Evolutionary conservation across 2,888 invertebrate species (phyloP), one percentile per base, ranked within the genome.

Genomic region (Drosophila lacicola): DNA sequence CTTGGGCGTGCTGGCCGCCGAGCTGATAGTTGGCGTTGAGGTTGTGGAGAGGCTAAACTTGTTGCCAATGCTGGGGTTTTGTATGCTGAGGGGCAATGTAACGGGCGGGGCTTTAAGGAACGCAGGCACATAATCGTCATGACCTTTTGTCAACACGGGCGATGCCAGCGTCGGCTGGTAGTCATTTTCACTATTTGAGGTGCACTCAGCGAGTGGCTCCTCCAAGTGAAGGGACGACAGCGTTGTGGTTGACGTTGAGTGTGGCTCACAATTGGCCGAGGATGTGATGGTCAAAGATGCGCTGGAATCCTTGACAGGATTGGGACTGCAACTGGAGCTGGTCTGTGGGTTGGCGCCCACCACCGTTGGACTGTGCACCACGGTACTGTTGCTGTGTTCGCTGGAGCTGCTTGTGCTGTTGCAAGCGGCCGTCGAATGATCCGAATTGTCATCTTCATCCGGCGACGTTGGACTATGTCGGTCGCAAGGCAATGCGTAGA

Each of bases 1-100:
- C 66, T 92, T 92, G 46, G 92, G 92, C 34, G 92, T 92, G 61
- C 88, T 92, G 41, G 92, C 88, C 11, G 92, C 91, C 9, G 92
- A 92, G 29, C 82, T 90, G 39, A 83, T 82, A 14, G 82, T 82
- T 25, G 85, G 74, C 74, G 67, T 67, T 39, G 66, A 58, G 21
- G 62, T 34, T 1, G 74, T 60, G 19, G 66, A 64, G 47, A 60
- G 41, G 19, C 21, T 29, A 8, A 2, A 8, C 29, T 29, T 29
- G 29, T 29, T 29, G 29, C 29, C 29, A 29, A 29, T 29, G 29
- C 8, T 19, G n/a, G 51, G 83, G 54, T 79, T 87, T 49, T 89
- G 86, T 82, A 87, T 83, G 51, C 86, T 90, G 54, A 91, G 88
- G 53, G 91, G 91, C 84, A 91, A 80, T 61, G 91, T 91, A 33